These are phyloP conservation scores for Zaprionus nigranus DNA, from an alignment of 1,140 invertebrate species.

Conservation along the genomic window DNA sequence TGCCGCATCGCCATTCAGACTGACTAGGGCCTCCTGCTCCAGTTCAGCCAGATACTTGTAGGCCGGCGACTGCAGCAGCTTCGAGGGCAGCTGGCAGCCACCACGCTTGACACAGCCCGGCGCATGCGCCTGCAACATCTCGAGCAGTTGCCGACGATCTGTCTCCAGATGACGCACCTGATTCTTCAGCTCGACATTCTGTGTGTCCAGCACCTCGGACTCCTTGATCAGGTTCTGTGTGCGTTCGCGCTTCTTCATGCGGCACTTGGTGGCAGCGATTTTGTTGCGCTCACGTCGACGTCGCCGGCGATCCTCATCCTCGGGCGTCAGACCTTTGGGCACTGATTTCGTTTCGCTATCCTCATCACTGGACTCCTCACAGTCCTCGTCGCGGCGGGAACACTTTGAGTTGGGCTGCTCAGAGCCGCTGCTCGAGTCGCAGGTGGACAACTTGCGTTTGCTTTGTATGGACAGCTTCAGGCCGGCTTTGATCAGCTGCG, in stretches of 20 bases:
- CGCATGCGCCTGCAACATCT: conserved; percentile 87
- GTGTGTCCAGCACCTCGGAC: conserved; percentile 93
- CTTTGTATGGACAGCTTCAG: conserved; percentile 95
- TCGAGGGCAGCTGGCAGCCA: conserved; percentile 71
- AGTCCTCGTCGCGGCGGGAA: conserved; percentile 75
- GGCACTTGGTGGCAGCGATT: conserved; percentile 97
- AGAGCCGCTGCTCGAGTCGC: conserved; percentile 85
- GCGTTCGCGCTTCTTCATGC: conserved; percentile 96
- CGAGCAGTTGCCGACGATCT: conserved; percentile 87
- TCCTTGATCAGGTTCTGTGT: conserved; percentile 94
- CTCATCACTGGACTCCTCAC: conserved; percentile 76
- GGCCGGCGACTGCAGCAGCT: conserved; percentile 75
- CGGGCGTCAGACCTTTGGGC: conserved; percentile 89
- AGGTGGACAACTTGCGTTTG: conserved; percentile 90
- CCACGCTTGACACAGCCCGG: conserved; percentile 86
- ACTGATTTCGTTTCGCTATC: conserved; percentile 75
- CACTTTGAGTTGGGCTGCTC: conserved; percentile 85
- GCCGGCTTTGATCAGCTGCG: conserved; percentile 95
- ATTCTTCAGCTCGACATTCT: conserved; percentile 93
- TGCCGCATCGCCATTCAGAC: conserved; percentile 7
- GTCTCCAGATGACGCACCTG: conserved; percentile 90
- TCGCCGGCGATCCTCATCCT: conserved; percentile 94
- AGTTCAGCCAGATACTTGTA: conserved; percentile 74
- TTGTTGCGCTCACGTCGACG: conserved; percentile 95
- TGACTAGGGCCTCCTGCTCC: conserved; percentile 46